Conservation (phyloP, 1,140 invertebrate genomes). For the Scaptodrosophila lebanonensis region DNA sequence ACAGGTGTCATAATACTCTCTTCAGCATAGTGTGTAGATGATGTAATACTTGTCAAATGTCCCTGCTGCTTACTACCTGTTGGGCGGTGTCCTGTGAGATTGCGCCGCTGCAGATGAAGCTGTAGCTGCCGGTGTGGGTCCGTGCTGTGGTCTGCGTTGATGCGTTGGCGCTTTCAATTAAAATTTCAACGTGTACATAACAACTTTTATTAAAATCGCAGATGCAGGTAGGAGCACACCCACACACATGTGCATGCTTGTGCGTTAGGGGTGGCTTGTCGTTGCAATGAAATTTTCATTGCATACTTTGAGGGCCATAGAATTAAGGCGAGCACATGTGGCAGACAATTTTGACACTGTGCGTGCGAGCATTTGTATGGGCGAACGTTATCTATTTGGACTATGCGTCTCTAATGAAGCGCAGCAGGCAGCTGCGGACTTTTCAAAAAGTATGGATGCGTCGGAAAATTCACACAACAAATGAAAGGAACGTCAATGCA, state of each 20-base stretch:
- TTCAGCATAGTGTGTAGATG: too few relatives aligned
- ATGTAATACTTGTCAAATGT: constrained; percentile 40
- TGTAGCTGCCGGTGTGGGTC: constrained; percentile 6
- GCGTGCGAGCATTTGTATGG: constrained; percentile 1
- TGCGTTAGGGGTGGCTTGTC: constrained; percentile 26
- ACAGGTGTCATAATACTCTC: too few relatives aligned
- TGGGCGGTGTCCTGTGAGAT: not conserved
- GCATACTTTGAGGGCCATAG: constrained; percentile 55
- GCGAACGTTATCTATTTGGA: constrained; percentile 40
- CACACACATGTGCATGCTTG: constrained; percentile 5
- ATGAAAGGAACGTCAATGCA: constrained; percentile 11
- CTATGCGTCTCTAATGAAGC: constrained; percentile 57
- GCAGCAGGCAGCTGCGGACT: constrained; percentile 21
- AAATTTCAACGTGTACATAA: constrained; percentile 72
- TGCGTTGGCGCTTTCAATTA: constrained; percentile 65
- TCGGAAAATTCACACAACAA: constrained; percentile 42
- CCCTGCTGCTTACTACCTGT: constrained; percentile 20
- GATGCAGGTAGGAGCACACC: constrained; percentile 55
- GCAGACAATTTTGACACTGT: constrained; percentile 24
- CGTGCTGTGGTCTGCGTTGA: constrained; percentile 28
- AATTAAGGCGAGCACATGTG: too few relatives aligned
- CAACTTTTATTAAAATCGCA: constrained; percentile 74
- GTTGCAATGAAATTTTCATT: constrained; percentile 53
- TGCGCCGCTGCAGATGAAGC: constrained; percentile 21
- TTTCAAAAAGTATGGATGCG: constrained; percentile 14